phyloP scores from a whole-genome alignment of 1,140 invertebrate species.

The Cataglyphis hispanica region DNA sequence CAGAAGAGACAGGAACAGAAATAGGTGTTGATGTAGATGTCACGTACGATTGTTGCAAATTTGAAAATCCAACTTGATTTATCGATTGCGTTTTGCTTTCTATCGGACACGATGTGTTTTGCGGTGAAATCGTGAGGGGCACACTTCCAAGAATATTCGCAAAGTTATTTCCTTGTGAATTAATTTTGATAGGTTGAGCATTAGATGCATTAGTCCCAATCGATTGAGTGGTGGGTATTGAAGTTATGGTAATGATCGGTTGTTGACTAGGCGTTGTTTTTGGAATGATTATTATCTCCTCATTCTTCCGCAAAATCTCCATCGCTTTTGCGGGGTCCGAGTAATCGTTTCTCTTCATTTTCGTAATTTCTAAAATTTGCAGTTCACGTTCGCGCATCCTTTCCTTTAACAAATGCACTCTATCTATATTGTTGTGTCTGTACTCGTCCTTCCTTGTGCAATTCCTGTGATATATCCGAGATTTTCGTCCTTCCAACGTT shows the following conservation, averaged over 20 bases:
- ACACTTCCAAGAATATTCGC: slow-evolving; percentile 69
- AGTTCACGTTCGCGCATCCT: slow-evolving; percentile 83
- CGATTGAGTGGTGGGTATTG: slow-evolving; percentile 20
- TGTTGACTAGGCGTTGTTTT: slow-evolving; percentile 72
- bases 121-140: neutral
- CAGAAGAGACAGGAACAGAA: neutral
- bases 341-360: slow-evolving; percentile 78
- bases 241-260: slow-evolving; percentile 69
- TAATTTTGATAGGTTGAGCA: slow-evolving; percentile 4
- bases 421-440: slow-evolving; percentile 78
- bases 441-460: slow-evolving; percentile 81
- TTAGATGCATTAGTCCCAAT: neutral
- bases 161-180: slow-evolving; percentile 30
- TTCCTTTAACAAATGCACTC: slow-evolving; percentile 77
- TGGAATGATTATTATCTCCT: slow-evolving; percentile 83
- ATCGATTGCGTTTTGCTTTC: slow-evolving; percentile 2
- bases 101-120: slow-evolving; percentile 17
- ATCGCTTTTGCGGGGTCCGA: slow-evolving; percentile 79
- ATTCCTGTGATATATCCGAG: slow-evolving; percentile 79
- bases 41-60: neutral
- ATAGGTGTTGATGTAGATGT: neutral
- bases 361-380: slow-evolving; percentile 78
- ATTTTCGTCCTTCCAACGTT: slow-evolving; percentile 76
- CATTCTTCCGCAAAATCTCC: slow-evolving; percentile 80
- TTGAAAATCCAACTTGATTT: neutral